These are phyloP conservation scores for Melinaea menophilus DNA, from an alignment of 2,888 invertebrate species.

Conservation along the genomic window DNA sequence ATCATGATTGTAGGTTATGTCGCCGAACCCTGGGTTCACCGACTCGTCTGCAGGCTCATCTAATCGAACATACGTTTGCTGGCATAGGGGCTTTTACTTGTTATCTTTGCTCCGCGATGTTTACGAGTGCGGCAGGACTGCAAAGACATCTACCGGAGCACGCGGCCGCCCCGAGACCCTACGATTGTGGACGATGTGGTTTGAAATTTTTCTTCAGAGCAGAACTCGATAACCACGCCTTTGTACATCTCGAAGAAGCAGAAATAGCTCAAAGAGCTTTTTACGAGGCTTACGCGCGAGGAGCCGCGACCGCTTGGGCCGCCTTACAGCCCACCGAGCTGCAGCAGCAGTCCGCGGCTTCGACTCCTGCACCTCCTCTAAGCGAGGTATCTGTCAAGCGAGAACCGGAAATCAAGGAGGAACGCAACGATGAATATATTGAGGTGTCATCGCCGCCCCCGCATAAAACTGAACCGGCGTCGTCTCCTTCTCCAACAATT, in stretches of 20 bases:
- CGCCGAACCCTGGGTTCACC: slow-evolving; percentile 86
- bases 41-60: slow-evolving; percentile 84
- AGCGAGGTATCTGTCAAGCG: slow-evolving; percentile 52
- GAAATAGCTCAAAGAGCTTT: slow-evolving; percentile 71
- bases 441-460: slow-evolving; percentile 70
- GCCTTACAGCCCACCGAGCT: slow-evolving; percentile 60
- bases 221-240: slow-evolving; percentile 92
- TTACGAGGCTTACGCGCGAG: slow-evolving; percentile 69
- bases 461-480: slow-evolving; percentile 39
- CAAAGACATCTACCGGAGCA: slow-evolving; percentile 91
- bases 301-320: slow-evolving; percentile 69
- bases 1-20: slow-evolving; percentile 88
- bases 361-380: slow-evolving; percentile 37
- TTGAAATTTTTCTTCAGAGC: slow-evolving; percentile 94
- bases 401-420: slow-evolving; percentile 70
- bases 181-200: slow-evolving; percentile 90
- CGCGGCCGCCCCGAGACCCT: slow-evolving; percentile 87
- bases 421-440: slow-evolving; percentile 70
- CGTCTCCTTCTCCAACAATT: slow-evolving; percentile 46
- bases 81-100: slow-evolving; percentile 91
- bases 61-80: slow-evolving; percentile 93
- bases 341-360: slow-evolving; percentile 32
- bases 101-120: slow-evolving; percentile 91
- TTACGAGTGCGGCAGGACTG: slow-evolving; percentile 88
- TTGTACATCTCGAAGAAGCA: slow-evolving; percentile 77